These are phyloP conservation scores for Agriopis marginaria DNA, from an alignment of 2,888 invertebrate genomes.

Conservation along the genomic window DNA sequence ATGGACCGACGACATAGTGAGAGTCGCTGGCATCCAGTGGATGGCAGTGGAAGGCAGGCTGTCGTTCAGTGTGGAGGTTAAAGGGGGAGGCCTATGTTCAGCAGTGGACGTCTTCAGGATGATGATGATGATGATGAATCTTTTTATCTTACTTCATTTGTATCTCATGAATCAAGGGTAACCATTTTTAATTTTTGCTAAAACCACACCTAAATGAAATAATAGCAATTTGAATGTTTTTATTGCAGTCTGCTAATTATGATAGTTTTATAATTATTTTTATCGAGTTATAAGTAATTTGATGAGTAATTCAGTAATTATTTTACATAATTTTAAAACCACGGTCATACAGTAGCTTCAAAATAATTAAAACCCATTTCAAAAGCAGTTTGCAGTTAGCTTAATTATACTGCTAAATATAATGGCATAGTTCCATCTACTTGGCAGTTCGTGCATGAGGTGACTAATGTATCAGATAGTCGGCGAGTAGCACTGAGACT, in stretches of 20 bases:
- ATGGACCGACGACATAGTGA: too few species aligned
- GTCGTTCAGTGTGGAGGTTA: too few species aligned
- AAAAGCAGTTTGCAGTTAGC: background rate
- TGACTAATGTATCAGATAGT: background rate
- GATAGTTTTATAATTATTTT: background rate
- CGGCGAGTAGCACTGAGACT: too few species aligned
- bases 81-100: too few species aligned
- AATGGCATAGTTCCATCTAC: background rate
- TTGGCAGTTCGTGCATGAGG: background rate
- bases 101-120: too few species aligned
- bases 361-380: slow-evolving; percentile 6
- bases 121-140: too few species aligned
- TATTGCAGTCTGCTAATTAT: background rate
- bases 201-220: background rate
- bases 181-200: background rate
- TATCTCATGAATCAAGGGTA: background rate
- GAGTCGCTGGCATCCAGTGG: too few species aligned
- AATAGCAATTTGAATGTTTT: background rate
- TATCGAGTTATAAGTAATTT: slow-evolving; percentile 3
- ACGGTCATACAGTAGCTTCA: slow-evolving; percentile 5
- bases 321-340: background rate
- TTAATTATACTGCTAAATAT: background rate
- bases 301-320: background rate
- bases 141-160: background rate
- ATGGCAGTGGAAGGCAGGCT: too few species aligned